Conservation (phyloP, 2,113 vertebrate species). For the Ciconia stormi region DNA sequence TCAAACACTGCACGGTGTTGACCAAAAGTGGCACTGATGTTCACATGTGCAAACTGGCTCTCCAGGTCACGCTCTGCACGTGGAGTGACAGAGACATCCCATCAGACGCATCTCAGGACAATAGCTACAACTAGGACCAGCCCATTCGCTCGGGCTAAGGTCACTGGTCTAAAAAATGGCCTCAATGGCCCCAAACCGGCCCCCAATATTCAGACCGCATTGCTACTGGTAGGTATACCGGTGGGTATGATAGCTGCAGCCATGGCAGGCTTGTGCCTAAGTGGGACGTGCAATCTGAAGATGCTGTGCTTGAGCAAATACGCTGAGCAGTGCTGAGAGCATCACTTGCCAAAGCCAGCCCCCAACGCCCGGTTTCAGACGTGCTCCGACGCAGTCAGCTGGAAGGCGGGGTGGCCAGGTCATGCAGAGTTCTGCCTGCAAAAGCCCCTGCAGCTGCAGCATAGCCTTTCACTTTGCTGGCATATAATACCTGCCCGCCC, state of each 20-base stretch:
- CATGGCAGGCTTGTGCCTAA: not conserved
- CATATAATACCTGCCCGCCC: not conserved
- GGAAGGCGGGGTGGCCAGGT: not conserved
- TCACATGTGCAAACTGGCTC: not conserved
- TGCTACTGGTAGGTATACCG: not conserved
- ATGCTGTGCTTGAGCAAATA: not conserved
- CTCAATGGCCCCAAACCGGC: not conserved
- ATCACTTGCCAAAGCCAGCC: not conserved
- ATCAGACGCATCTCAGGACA: not conserved
- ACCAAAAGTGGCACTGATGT: not conserved
- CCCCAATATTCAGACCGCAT: not conserved
- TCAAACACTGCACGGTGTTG: not conserved
- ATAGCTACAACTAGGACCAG: not conserved
- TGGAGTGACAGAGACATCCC: not conserved
- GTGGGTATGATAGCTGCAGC: not conserved
- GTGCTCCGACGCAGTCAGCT: not conserved
- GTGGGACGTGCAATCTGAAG: not conserved
- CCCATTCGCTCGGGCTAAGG: not conserved
- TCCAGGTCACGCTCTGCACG: not conserved
- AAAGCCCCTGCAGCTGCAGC: not conserved
- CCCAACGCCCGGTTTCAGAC: not conserved
- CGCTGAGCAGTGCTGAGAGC: not conserved
- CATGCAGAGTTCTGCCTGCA: not conserved
- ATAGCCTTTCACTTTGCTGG: not conserved
- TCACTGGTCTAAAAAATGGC: not conserved